Evolutionary conservation across 2,888 invertebrate species (phyloP), one percentile per base, ranked within the genome.

Genomic region (Oxystoma pomonae): DNA sequence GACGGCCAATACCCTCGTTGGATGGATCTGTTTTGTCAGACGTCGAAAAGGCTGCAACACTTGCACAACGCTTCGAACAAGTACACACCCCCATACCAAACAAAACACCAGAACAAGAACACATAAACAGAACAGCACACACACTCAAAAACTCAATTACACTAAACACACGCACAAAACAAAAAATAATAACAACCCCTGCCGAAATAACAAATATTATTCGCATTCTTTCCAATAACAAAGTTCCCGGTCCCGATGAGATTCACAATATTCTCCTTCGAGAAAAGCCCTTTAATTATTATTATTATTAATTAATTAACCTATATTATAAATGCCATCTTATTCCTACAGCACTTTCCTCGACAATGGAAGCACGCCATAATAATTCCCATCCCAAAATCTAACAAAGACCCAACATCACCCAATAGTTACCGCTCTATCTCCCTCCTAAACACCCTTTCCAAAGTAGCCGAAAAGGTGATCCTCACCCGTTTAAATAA

Each of bases 171-270:
- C 5, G 5, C 35, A 3, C 12, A 35, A 7, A 3, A 35, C 35
- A 12, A 12, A 35, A 35, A 35, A 3, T 53, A 5, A 53, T n/a
- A 7, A 7, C n/a, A 9, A 3, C 53, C 7, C 53, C 53, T 3
- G 7, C 5, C 5, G 35, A 35, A 35, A 12, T 35, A 7, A 7
- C 53, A 16, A 17, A 16, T 19, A 19, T 19, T 16, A 17, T 53
- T 7, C 5, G 19, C 7, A 53, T 16, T 7, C 59, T 70, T 9
- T 62, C 65, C 0, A 67, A 65, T 16, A 69, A 66, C 16, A 69
- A 67, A 65, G 64, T 68, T 1, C 68, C 66, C 1, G 69, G 69
- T 1, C 61, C 57, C n/a, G 69, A 69, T 49, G 57, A 59, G 1
- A 63, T 68, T 1, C 35, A 58, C 12, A 65, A 66, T 49, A 64